phyloP scores from a whole-genome alignment of 1,140 invertebrate genomes.

The Drosophila orena region DNA sequence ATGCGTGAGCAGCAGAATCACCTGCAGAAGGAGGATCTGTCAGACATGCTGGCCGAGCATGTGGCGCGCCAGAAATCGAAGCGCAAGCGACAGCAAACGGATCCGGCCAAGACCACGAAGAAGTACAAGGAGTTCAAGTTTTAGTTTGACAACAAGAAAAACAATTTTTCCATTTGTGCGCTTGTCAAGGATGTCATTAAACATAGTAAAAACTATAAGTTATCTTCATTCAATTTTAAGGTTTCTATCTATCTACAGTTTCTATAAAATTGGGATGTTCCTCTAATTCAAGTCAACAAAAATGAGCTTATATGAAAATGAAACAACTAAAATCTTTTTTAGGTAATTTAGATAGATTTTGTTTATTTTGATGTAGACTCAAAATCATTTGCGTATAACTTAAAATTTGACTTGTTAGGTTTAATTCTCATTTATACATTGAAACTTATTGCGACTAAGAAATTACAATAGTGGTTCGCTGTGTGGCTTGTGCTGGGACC shows the following conservation, averaged over 20 bases:
- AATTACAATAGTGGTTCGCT: slow-evolving; percentile 51
- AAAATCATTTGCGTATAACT: slow-evolving; percentile 25
- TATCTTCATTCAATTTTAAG: background rate
- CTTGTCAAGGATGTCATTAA: slow-evolving; percentile 58
- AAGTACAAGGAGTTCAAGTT: slow-evolving; percentile 99
- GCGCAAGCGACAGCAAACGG: slow-evolving; percentile 95
- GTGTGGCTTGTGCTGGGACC: slow-evolving; percentile 32
- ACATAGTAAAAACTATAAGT: slow-evolving; percentile 33
- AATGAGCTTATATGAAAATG: slow-evolving; percentile 1
- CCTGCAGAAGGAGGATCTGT: slow-evolving; percentile 96
- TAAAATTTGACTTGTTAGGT: slow-evolving; percentile 37
- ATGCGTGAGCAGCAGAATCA: slow-evolving; percentile 95
- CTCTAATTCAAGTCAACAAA: background rate
- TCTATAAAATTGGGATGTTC: background rate
- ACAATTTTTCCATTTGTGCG: slow-evolving; percentile 43
- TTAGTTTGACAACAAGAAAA: slow-evolving; percentile 84
- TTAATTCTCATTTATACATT: slow-evolving; percentile 62
- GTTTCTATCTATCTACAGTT: background rate
- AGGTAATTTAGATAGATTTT: slow-evolving; percentile 14
- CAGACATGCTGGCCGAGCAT: slow-evolving; percentile 99
- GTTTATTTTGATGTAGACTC: slow-evolving; percentile 36
- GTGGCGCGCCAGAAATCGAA: slow-evolving; percentile 97
- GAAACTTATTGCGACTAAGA: slow-evolving; percentile 53
- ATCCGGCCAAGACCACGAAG: slow-evolving; percentile 95
- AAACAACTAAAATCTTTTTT: background rate